phyloP scores from a whole-genome alignment of 2,888 invertebrate species.

The Athalia rosae region DNA sequence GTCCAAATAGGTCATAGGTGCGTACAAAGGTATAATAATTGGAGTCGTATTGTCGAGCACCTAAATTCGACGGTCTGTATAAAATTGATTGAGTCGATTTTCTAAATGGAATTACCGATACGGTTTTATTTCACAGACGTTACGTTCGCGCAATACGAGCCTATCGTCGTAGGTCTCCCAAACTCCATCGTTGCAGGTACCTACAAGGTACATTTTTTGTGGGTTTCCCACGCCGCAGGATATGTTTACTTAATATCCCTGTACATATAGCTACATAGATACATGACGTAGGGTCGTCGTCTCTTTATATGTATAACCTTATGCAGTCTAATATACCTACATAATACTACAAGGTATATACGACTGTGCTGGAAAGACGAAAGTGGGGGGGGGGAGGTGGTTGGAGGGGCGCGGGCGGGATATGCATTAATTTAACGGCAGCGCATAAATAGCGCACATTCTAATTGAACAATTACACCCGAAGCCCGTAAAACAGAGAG shows the following conservation, averaged over 20 bases:
- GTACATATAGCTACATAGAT: neutral
- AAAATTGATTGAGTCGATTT: too few species aligned
- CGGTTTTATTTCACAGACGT: too few species aligned
- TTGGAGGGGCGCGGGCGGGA: constrained; percentile 2
- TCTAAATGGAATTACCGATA: too few species aligned
- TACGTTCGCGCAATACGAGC: too few species aligned
- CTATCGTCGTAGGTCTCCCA: too few species aligned
- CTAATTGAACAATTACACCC: constrained; percentile 46
- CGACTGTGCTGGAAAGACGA: constrained; percentile 23
- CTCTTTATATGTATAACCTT: constrained; percentile 1
- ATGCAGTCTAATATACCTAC: neutral
- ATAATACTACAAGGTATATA: constrained; percentile 15
- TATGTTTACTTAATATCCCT: constrained; percentile 26
- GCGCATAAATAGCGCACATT: constrained; percentile 45
- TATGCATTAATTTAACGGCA: constrained; percentile 45
- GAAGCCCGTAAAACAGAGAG: constrained; percentile 43
- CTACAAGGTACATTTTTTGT: neutral
- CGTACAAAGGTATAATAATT: too few species aligned
- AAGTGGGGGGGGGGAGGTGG: constrained; percentile 2
- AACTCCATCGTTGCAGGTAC: neutral
- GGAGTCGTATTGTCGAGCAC: too few species aligned
- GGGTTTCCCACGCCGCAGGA: neutral
- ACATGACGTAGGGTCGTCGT: neutral
- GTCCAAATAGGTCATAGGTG: too few species aligned
- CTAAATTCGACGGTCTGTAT: too few species aligned